These are phyloP conservation scores for Drosophila neoperkinsi DNA, from an alignment of 2,888 invertebrate species.

Conservation along the genomic window DNA sequence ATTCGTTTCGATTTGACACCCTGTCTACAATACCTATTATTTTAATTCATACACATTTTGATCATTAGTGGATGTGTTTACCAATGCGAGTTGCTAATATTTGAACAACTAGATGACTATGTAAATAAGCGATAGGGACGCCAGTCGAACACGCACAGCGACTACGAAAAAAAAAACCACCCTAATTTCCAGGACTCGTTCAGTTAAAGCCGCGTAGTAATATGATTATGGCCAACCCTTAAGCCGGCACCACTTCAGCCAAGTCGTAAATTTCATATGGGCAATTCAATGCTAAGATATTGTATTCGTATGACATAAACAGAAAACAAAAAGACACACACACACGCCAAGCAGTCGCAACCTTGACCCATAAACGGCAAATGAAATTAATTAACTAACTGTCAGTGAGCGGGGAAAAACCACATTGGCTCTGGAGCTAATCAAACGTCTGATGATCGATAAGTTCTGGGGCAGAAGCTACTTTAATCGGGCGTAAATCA, in stretches of 20 bases:
- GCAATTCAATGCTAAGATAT: conserved; percentile 10
- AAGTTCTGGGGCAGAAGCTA: neutral
- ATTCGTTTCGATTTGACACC: neutral
- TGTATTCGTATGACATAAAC: conserved; percentile 5
- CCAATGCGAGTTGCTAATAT: neutral
- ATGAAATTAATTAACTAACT: conserved; percentile 56
- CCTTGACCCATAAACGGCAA: conserved; percentile 62
- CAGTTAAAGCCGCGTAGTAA: neutral
- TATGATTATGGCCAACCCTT: conserved; percentile 31
- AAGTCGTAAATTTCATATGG: conserved; percentile 25
- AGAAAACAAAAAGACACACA: neutral
- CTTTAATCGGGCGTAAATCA: conserved; percentile 17
- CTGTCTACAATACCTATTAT: neutral
- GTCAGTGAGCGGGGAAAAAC: conserved; percentile 21
- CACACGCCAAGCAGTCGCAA: conserved; percentile 25
- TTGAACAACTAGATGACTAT: neutral
- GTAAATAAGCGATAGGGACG: conserved; percentile 8
- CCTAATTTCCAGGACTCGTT: neutral
- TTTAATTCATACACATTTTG: neutral
- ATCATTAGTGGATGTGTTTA: neutral
- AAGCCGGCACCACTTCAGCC: conserved; percentile 5
- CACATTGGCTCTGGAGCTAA: neutral
- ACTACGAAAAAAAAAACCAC: neutral
- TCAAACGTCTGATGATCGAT: conserved; percentile 14
- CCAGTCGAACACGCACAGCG: conserved; percentile 22